A percentile compares a stretch with the other conserved stretches of the same genome.
Conservation (phyloP, 2,113 vertebrate species). For the Vidua macroura region DNA sequence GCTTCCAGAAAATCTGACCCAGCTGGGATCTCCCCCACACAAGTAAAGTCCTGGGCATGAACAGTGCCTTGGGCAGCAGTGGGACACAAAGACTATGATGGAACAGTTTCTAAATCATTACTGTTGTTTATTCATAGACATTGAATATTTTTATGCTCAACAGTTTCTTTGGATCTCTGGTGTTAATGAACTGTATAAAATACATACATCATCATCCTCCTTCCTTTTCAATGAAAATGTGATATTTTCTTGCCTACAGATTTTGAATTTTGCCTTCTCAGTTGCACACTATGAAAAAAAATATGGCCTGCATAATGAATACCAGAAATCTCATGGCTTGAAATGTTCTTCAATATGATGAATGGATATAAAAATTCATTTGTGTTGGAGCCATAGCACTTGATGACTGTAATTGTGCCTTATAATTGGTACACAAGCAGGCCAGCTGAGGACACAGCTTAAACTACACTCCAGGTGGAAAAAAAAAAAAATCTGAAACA, state of each 20-base stretch:
- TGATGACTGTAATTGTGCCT: background rate
- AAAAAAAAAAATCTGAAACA: background rate
- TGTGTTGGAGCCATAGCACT: background rate
- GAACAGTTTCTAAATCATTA: background rate
- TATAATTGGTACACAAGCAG: background rate
- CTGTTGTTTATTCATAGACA: background rate
- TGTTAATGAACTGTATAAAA: background rate
- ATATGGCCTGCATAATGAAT: background rate
- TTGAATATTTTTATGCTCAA: background rate
- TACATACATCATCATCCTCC: background rate
- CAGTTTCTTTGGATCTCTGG: background rate
- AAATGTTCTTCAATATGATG: background rate
- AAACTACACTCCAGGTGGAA: background rate
- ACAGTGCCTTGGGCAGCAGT: background rate
- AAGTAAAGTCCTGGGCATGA: background rate
- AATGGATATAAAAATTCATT: background rate
- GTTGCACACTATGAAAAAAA: background rate
- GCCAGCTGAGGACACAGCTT: background rate
- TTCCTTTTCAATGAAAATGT: background rate
- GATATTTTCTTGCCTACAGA: background rate
- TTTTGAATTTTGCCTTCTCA: background rate
- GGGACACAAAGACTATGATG: rapidly evolving
- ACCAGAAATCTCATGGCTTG: background rate
- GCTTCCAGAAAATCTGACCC: background rate
- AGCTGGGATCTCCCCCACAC: background rate